Evolutionary conservation across 2,888 invertebrate genomes (phyloP).

Genomic region (Tachina fera): DNA sequence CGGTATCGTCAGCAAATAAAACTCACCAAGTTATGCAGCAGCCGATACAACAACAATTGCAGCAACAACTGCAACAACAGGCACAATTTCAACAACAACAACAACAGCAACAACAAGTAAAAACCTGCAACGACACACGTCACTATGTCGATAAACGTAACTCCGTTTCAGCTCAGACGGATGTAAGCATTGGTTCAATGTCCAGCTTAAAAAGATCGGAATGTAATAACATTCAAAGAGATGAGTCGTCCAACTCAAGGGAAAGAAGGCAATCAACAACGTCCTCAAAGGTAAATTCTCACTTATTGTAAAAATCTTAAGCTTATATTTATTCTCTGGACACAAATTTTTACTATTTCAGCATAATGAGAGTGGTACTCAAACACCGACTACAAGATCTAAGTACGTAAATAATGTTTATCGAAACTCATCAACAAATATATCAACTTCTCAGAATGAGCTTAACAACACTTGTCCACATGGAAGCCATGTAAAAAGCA

Average conservation of each 20-base stretch:
- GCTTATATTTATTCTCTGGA: background rate
- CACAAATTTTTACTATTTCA: slow-evolving; percentile 22
- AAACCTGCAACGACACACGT: slow-evolving; percentile 67
- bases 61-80: slow-evolving; percentile 77
- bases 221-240: slow-evolving; percentile 76
- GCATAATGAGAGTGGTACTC: slow-evolving; percentile 80
- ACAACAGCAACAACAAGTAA: slow-evolving; percentile 67
- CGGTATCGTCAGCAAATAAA: slow-evolving; percentile 70
- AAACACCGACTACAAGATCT: slow-evolving; percentile 79
- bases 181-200: slow-evolving; percentile 78
- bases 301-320: background rate
- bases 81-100: slow-evolving; percentile 66
- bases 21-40: slow-evolving; percentile 74
- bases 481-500: slow-evolving; percentile 78
- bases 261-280: slow-evolving; percentile 79
- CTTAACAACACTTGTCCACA: slow-evolving; percentile 82
- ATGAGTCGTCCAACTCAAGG: slow-evolving; percentile 76
- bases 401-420: slow-evolving; percentile 79
- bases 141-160: slow-evolving; percentile 79
- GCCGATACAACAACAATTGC: slow-evolving; percentile 76
- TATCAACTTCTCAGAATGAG: slow-evolving; percentile 82
- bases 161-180: slow-evolving; percentile 82
- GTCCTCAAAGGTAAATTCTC: slow-evolving; percentile 75
- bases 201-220: slow-evolving; percentile 77
- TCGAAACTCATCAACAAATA: slow-evolving; percentile 81